Conservation (phyloP, 1,140 invertebrate species). For the Portunus trituberculatus region DNA sequence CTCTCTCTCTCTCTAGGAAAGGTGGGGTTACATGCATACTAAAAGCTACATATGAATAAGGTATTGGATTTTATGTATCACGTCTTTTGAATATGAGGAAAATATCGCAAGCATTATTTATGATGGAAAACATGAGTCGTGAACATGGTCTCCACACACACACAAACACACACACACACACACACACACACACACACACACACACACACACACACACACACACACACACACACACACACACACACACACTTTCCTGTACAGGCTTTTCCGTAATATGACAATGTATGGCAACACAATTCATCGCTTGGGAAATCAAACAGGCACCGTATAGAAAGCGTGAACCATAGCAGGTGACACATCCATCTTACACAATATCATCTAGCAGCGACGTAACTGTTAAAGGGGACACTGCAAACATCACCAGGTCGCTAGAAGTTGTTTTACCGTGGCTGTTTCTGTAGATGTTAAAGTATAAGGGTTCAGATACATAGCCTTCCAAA, state of each 20-base stretch:
- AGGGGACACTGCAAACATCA: no score
- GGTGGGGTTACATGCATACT: no score
- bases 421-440: no score
- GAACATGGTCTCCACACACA: background rate
- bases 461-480: no score
- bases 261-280: background rate
- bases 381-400: no score
- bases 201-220: slow-evolving; percentile 36
- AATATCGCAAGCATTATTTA: background rate
- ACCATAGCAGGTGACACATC: background rate
- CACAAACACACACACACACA: slow-evolving; percentile 41
- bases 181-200: slow-evolving; percentile 30
- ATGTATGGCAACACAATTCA: background rate
- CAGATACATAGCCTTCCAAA: no score
- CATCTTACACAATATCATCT: background rate
- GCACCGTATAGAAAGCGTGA: background rate
- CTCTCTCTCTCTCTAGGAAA: no score
- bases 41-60: no score
- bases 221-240: slow-evolving; percentile 45
- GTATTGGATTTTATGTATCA: no score
- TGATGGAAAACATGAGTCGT: background rate
- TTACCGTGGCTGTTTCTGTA: no score
- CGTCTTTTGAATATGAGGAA: no score
- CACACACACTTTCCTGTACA: background rate
- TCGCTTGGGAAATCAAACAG: background rate